phyloP scores from a whole-genome alignment of 2,888 invertebrate genomes.

The Plusia festucae region DNA sequence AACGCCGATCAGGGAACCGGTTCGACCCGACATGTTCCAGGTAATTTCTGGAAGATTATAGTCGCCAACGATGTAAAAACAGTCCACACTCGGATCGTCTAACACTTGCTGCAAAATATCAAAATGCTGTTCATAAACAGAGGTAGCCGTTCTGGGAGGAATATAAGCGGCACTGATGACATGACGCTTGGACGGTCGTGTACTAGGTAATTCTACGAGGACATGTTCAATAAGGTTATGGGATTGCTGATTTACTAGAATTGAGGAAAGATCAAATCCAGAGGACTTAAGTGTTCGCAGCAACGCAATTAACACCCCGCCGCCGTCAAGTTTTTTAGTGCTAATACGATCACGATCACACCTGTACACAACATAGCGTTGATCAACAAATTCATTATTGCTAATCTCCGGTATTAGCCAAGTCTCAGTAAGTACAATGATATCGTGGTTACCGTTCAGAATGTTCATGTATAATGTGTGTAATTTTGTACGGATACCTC shows the following conservation, averaged over 20 bases:
- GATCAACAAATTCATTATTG: conserved; percentile 19
- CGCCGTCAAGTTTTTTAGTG: conserved; percentile 10
- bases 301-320: conserved; percentile 9
- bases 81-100: no score
- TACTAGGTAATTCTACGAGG: background rate
- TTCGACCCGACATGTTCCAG: no score
- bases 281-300: background rate
- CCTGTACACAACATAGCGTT: conserved; percentile 15
- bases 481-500: no score
- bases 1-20: no score
- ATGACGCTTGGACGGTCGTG: background rate
- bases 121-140: background rate
- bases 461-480: conserved; percentile 14
- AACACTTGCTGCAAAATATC: no score
- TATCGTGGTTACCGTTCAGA: conserved; percentile 10
- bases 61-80: no score
- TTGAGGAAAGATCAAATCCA: no score
- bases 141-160: conserved; percentile 8
- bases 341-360: background rate
- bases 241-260: no score
- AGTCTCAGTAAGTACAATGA: conserved; percentile 21
- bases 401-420: conserved; percentile 16
- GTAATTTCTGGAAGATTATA: no score
- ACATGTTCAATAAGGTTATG: no score
- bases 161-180: conserved; percentile 13